Conservation (phyloP, 2,797 vertebrate genomes). For the Spatula clypeata region DNA sequence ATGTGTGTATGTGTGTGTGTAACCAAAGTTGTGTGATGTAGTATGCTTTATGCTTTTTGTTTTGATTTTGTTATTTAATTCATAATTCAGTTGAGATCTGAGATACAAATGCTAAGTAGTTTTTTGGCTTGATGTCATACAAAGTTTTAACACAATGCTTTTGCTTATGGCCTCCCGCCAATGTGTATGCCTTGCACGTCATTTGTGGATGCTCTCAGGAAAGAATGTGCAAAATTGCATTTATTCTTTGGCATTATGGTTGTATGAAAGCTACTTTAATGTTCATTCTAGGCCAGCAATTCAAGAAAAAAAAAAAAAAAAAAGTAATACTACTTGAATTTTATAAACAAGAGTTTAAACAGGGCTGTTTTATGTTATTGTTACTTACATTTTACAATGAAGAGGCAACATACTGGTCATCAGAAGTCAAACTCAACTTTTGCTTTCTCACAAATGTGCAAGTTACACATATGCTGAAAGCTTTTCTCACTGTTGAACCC, state of each 20-base stretch:
- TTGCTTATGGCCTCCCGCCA: slow-evolving; percentile 64
- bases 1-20: not conserved
- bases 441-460: not conserved
- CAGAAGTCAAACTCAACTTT: slow-evolving; percentile 13
- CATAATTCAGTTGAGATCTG: slow-evolving; percentile 73
- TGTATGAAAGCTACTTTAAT: slow-evolving; percentile 78
- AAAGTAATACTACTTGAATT: slow-evolving; percentile 78
- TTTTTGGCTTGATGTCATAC: slow-evolving; percentile 76
- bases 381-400: slow-evolving; percentile 74
- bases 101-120: slow-evolving; percentile 75
- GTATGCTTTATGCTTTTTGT: slow-evolving; percentile 39
- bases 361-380: slow-evolving; percentile 78
- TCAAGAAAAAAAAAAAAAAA: slow-evolving; percentile 75
- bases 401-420: slow-evolving; percentile 39
- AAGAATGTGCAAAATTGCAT: slow-evolving; percentile 83
- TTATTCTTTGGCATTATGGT: slow-evolving; percentile 81
- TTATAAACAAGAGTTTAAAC: slow-evolving; percentile 80
- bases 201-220: slow-evolving; percentile 79
- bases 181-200: slow-evolving; percentile 66
- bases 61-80: slow-evolving; percentile 71
- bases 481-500: not conserved
- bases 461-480: slow-evolving; percentile 28
- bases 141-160: slow-evolving; percentile 76
- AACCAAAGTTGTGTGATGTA: not conserved
- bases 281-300: slow-evolving; percentile 72